These are phyloP conservation scores for Struthidea cinerea DNA, from an alignment of 2,113 vertebrate genomes.

Conservation along the genomic window DNA sequence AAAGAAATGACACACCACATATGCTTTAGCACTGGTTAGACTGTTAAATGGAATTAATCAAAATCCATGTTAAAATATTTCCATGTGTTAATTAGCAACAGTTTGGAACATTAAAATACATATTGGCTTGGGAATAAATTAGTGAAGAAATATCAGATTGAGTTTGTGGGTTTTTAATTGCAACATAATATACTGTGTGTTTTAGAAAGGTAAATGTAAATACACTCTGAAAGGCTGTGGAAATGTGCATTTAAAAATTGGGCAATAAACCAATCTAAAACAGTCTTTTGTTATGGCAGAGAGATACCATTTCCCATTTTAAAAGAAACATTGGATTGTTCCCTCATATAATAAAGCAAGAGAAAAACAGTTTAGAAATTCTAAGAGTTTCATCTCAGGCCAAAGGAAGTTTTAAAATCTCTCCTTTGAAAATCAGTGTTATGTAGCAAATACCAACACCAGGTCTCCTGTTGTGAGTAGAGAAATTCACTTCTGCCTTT, in stretches of 20 bases:
- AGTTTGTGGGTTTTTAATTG: conserved; percentile 62
- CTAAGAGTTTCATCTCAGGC: background rate
- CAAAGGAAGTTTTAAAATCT: conserved; percentile 53
- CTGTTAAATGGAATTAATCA: conserved; percentile 64
- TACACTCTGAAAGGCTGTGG: background rate
- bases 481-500: conserved; percentile 33
- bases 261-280: conserved; percentile 25
- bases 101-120: conserved; percentile 61
- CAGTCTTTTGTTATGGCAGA: background rate
- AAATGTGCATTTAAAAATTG: background rate
- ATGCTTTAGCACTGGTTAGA: conserved; percentile 48
- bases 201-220: conserved; percentile 60
- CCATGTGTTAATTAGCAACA: conserved; percentile 56
- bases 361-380: background rate
- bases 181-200: conserved; percentile 42
- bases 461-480: conserved; percentile 17
- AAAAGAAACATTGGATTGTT: conserved; percentile 7
- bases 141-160: conserved; percentile 53
- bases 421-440: conserved; percentile 46
- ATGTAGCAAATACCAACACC: conserved; percentile 38
- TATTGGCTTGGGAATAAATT: conserved; percentile 61
- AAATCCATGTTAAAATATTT: conserved; percentile 65
- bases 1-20: conserved; percentile 34
- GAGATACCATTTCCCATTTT: conserved; percentile 20
- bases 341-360: conserved; percentile 7